phyloP scores from a whole-genome alignment of 2,113 vertebrate genomes.

The Menura novaehollandiae region DNA sequence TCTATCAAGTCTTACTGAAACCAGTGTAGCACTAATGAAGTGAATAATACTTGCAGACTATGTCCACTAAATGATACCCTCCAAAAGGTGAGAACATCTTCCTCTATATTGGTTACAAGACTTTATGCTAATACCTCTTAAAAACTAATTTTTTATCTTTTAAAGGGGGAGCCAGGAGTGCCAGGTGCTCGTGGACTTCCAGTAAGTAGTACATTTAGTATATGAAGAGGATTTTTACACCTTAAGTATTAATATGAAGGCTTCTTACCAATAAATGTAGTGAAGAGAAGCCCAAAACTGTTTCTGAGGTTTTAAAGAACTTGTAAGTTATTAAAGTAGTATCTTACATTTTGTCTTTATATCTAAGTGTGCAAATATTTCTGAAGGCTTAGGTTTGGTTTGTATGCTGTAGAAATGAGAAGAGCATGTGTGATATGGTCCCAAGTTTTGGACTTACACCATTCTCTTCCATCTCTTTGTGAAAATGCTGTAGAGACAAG shows the following conservation, averaged over 20 bases:
- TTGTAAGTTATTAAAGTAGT: background rate
- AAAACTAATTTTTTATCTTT: slow-evolving; percentile 2
- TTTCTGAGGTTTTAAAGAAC: background rate
- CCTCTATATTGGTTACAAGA: background rate
- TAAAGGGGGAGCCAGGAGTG: slow-evolving; percentile 90
- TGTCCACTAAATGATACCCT: background rate
- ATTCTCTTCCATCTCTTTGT: background rate
- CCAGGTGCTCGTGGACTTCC: slow-evolving; percentile 85
- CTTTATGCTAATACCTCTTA: background rate
- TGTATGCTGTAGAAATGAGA: background rate
- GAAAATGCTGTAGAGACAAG: background rate
- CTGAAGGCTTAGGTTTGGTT: background rate
- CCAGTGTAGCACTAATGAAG: background rate
- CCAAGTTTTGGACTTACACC: background rate
- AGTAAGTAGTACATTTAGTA: slow-evolving; percentile 76
- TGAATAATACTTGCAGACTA: background rate
- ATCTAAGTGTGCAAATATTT: background rate
- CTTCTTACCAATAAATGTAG: background rate
- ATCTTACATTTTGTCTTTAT: background rate
- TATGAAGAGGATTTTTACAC: background rate
- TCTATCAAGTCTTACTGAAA: background rate
- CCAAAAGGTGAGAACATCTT: background rate
- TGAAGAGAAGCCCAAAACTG: background rate
- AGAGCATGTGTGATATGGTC: background rate
- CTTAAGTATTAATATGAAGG: background rate